phyloP scores from a whole-genome alignment of 2,888 invertebrate genomes.

The Laothoe populi region DNA sequence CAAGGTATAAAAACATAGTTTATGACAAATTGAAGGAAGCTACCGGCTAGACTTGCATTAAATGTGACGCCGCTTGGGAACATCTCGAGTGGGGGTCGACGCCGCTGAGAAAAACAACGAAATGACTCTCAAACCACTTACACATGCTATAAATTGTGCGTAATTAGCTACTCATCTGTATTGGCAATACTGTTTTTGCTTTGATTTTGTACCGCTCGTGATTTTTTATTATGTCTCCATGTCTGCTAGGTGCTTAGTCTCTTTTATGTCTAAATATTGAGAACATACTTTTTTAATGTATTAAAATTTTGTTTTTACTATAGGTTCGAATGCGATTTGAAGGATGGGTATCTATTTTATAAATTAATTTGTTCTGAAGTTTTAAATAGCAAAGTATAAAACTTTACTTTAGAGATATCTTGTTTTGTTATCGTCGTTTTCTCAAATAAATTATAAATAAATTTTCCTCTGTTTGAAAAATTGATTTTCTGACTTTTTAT shows the following conservation, averaged over 20 bases:
- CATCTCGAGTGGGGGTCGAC: slow-evolving; percentile 23
- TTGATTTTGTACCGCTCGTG: slow-evolving; percentile 26
- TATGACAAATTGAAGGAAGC: slow-evolving; percentile 61
- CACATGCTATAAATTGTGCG: slow-evolving; percentile 20
- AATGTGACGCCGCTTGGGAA: slow-evolving; percentile 22
- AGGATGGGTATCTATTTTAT: too few species aligned
- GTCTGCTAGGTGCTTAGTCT: slow-evolving; percentile 15
- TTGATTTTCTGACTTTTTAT: not conserved
- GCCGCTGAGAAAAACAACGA: slow-evolving; percentile 22
- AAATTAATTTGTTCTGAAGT: too few species aligned
- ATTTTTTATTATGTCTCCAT: slow-evolving; percentile 10
- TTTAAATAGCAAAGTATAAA: too few species aligned
- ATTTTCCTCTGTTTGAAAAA: not conserved
- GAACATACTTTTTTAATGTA: not conserved
- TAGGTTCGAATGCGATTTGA: not conserved
- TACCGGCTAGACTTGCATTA: slow-evolving; percentile 64
- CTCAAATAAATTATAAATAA: too few species aligned
- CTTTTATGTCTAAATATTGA: slow-evolving; percentile 26
- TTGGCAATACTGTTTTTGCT: slow-evolving; percentile 25
- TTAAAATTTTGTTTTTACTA: not conserved
- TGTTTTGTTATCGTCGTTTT: too few species aligned
- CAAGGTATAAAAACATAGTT: slow-evolving; percentile 32
- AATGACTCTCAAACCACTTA: slow-evolving; percentile 25
- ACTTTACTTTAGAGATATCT: not conserved
- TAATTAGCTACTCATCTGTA: slow-evolving; percentile 27